Evolutionary conservation across 2,888 invertebrate genomes (phyloP), one percentile per base, ranked within the genome.

Genomic region (Macrosiphum euphorbiae): DNA sequence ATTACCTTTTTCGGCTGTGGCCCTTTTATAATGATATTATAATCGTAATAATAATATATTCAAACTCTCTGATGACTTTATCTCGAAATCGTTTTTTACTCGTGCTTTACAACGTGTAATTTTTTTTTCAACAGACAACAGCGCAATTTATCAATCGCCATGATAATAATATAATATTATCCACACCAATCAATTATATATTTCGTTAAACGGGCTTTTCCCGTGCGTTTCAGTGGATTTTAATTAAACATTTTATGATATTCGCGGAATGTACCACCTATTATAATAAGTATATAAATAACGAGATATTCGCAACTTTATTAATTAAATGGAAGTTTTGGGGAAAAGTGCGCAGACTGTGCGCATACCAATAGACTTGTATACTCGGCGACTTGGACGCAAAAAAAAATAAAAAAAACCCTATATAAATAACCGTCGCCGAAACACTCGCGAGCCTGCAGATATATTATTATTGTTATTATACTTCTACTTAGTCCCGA

Each of bases 231-330:
- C 50, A 20, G 52, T 84, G 1, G 91, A 41, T 84, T 91, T 78
- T 91, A 91, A 91, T 91, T 91, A 91, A 84, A 91, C 55, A 41
- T 84, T 91, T 84, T 44, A 84, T 28, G 55, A 84, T 35, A 91
- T 55, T 41, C 41, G 4, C 20, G 52, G 50, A 84, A 84, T 84
- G 84, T 28, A 41, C 28, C 85, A 13, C 85, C 44, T 88, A 88
- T 88, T 52, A 88, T 88, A 52, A 86, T 47, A 28, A n/a, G 35
- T 67, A 26, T 52, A 90, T 90, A 90, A 90, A 90, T 90, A 78
- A 90, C 90, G 35, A 41, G 26, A 50, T 24, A n/a, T 41, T 35
- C 35, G 35, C 50, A 84, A 90, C 90, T 52, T 90, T 84, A 84
- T 90, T 90, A 90, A 90, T 90, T 90, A 78, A 84, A 52, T 26